These are phyloP conservation scores for Hermaeophaga mercurialis DNA, from an alignment of 2,888 invertebrate species.

Conservation along the genomic window DNA sequence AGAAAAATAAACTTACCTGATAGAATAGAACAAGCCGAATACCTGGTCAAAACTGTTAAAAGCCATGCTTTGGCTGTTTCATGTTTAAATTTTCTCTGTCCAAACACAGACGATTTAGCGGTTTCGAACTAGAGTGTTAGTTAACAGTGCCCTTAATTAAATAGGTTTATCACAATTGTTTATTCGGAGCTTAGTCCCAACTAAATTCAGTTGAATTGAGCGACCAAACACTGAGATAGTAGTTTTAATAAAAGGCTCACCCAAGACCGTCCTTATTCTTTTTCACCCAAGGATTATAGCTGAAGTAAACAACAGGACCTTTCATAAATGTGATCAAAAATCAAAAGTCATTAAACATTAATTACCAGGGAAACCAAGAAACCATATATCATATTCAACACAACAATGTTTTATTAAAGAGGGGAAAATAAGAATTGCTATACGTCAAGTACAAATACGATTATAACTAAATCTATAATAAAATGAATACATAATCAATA, in stretches of 20 bases:
- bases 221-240: neutral
- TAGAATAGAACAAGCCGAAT: neutral
- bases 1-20: neutral
- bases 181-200: slow-evolving; percentile 17
- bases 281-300: too few species aligned
- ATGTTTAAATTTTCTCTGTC: neutral
- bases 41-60: neutral
- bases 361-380: too few species aligned
- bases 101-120: slow-evolving; percentile 2
- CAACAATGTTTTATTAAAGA: too few species aligned
- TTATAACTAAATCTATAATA: too few species aligned
- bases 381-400: too few species aligned
- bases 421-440: too few species aligned
- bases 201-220: slow-evolving; percentile 6
- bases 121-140: slow-evolving; percentile 5
- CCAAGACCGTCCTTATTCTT: neutral
- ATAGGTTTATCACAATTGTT: slow-evolving; percentile 16
- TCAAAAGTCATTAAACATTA: too few species aligned
- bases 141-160: slow-evolving; percentile 17
- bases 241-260: neutral
- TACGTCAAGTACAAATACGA: too few species aligned
- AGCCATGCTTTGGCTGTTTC: neutral
- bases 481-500: too few species aligned
- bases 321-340: too few species aligned
- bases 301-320: too few species aligned